Percentiles rank a stretch among this genome's conserved stretches.
Evolutionary conservation across 2,113 vertebrate genomes (phyloP).

Genomic region (Petrocephalus zakoni): DNA sequence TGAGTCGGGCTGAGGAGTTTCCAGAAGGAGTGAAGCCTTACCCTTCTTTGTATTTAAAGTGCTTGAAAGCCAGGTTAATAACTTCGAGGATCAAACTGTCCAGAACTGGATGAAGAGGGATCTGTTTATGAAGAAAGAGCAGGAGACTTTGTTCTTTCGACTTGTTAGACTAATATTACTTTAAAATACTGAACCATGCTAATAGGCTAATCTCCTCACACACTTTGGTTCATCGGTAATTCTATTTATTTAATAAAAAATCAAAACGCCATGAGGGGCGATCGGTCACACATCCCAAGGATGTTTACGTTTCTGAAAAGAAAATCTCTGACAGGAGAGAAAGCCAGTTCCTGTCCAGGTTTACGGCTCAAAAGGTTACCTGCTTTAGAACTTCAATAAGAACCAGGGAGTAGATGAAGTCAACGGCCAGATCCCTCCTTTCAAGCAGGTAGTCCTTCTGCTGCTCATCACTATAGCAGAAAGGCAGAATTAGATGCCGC

Average conservation of each 20-base stretch:
- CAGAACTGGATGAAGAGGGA: slow-evolving; percentile 92
- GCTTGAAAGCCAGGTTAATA: slow-evolving; percentile 95
- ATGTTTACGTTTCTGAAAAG: not conserved
- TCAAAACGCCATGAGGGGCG: not conserved
- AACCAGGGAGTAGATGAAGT: slow-evolving; percentile 97
- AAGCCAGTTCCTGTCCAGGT: not conserved
- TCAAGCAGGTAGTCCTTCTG: slow-evolving; percentile 97
- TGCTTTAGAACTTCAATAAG: slow-evolving; percentile 98
- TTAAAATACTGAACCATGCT: not conserved
- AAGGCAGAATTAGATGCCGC: slow-evolving; percentile 34
- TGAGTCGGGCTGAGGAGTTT: not conserved
- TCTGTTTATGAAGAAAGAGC: slow-evolving; percentile 61
- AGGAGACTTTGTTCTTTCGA: not conserved
- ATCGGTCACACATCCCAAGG: not conserved
- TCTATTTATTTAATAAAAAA: not conserved
- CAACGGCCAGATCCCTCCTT: slow-evolving; percentile 94
- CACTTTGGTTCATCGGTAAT: too few species aligned
- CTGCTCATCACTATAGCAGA: slow-evolving; percentile 81
- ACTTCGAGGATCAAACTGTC: slow-evolving; percentile 95
- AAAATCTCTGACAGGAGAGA: not conserved
- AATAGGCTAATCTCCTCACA: not conserved
- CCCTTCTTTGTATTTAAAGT: slow-evolving; percentile 99
- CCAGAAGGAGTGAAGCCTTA: slow-evolving; percentile 50
- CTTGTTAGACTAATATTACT: not conserved
- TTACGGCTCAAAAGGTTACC: slow-evolving; percentile 51